Base-by-base conservation (phyloP, 2,888 invertebrate species). In the Philopedon plagiatum region DNA sequence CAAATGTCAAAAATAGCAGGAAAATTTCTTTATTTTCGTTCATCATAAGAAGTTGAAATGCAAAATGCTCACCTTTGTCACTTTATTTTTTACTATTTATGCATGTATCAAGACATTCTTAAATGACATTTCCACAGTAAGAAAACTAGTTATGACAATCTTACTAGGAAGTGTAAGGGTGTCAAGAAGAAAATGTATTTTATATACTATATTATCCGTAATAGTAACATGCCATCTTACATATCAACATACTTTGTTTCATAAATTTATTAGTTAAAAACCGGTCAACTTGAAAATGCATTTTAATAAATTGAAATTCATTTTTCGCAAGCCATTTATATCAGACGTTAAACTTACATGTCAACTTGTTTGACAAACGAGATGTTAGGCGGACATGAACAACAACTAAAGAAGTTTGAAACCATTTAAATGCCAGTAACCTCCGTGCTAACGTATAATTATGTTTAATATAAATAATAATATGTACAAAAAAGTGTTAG, bases 361-460 rank as follows among this genome's bases (percentile, higher is more conserved):
- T 71, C 66, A 67, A 54, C 60, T 49, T 9, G 44, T 57, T 57
- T 51, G 66, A 65, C 54, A 66, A 72, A 63, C 63, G 61, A 72
- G 72, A 62, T 72, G 67, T 72, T 67, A 67, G 21, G 44, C 23
- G 34, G 46, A 46, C 62, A 71, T 63, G 61, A 72, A 66, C 51
- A 72, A 67, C 58, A 58, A 46, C 32, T 61, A 58, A 67, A 60
- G 39, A 15, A 26, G 39, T 66, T 46, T 63, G 18, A 46, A 63
- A 57, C 63, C 63, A 67, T 72, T 67, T 66, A 57, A 56, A 63
- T 67, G 72, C 58, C 63, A 67, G 44, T 67, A 62, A 63, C 67
- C 62, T 58, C 49, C 9, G 51, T 37, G 57, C 32, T 46, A 56
- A 69, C 56, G 49, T 46, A 61, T 63, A 69, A 54, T 68, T 68